Base-by-base conservation (phyloP, 2,113 vertebrate species). In the Oryzias celebensis region DNA sequence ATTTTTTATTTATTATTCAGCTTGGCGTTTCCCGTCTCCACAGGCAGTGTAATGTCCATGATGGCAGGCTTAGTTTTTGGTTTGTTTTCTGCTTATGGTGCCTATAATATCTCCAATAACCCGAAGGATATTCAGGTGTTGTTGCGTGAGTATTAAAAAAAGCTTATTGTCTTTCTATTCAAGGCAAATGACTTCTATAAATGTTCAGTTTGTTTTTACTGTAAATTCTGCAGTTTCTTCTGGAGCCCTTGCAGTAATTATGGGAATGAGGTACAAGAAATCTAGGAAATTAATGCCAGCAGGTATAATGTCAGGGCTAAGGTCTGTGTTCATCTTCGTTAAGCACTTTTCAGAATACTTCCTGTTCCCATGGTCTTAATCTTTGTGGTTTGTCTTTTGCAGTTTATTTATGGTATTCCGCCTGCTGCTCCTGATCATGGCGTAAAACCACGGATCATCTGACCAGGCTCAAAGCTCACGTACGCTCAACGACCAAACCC, bases 401-500 rank as follows among this genome's bases (percentile, higher is more conserved):
- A 98, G 97, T 89, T 90, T 96, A 65, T 54, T 96, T 85, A 97
- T 97, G 95, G 92, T 96, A 65, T 82, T 97, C 73, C 93, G 93
- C 50, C 91, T 97, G 57, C 82, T 95, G 59, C 71, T 95, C 16
- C 73, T 89, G 84, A 58, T 68, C 14, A 8, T 85, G 6, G 17
- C 65, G 65, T 89, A 75, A 85, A 22, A 20, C 48, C 2, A 31
- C n/a, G 48, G 70, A 46, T 7, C 13, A 20, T 28, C 15, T 3
- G 10, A 73, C 23, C 18, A 10, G 17, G 17, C 14, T 23, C 45
- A 14, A 16, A 16, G 18, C 6, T 47, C n/a, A n/a, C 15, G 31
- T 14, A 13, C 13, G 24, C 23, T 52, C 16, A 15, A 5, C 4
- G 48, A 52, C 48, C 45, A 24, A 41, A 7, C 46, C 36, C 36